Evolutionary conservation across 2,113 vertebrate genomes (phyloP).

Genomic region (Equus quagga): DNA sequence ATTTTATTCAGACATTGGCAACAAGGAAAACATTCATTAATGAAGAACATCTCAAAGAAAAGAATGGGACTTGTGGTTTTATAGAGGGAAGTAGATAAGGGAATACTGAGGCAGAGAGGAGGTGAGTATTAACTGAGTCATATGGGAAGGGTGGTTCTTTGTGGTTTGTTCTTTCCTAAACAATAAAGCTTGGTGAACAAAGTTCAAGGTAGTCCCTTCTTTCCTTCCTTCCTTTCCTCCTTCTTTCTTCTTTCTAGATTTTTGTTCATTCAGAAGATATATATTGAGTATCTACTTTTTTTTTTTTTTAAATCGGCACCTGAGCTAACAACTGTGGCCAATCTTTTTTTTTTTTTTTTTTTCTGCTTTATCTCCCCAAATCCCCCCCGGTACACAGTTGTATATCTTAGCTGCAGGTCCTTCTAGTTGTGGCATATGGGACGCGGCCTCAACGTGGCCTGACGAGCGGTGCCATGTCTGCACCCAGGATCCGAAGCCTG

Average conservation of each 20-base stretch:
- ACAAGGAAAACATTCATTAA: constrained; percentile 39
- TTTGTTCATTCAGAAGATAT: background rate
- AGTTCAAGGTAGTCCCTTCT: background rate
- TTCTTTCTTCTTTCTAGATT: background rate
- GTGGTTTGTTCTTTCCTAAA: background rate
- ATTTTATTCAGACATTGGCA: background rate
- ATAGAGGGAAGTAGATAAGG: background rate
- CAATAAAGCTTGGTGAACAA: background rate
- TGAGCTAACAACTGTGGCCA: no score
- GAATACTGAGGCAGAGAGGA: background rate
- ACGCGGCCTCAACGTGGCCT: no score
- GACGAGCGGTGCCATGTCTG: no score
- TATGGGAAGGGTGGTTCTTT: background rate
- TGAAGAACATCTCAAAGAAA: background rate
- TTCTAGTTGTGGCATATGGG: no score
- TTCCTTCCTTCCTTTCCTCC: background rate
- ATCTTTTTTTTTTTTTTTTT: no score
- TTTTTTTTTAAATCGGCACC: no score
- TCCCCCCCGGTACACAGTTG: no score
- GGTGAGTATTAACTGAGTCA: background rate
- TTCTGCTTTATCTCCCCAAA: no score
- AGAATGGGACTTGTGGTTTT: background rate
- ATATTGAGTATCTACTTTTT: background rate
- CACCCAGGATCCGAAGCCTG: no score
- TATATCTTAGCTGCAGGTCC: no score